Evolutionary conservation across 2,113 vertebrate species (phyloP), one percentile per base, ranked within the genome.

Genomic region (rabbit (Oryctolagus cuniculus)): DNA sequence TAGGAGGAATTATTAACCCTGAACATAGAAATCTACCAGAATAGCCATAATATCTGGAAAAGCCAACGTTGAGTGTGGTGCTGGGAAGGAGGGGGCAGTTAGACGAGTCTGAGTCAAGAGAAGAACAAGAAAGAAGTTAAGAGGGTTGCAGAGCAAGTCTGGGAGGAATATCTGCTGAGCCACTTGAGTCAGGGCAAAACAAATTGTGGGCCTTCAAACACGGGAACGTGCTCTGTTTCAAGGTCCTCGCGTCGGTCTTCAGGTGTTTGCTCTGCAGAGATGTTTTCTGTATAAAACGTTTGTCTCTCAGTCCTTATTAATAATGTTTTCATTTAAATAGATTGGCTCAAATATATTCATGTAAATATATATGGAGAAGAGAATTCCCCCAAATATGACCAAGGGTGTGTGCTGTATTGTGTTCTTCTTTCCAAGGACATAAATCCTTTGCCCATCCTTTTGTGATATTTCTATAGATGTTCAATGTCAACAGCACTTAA

Each of bases 251-350:
- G 21, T 88, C 3, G 49, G 38, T 34, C 21, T 51, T 94, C 34
- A 83, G 55, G 17, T 24, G 82, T 4, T 9, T 63, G 29, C 12
- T 22, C 29, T 55, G 38, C 5, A 80, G 31, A 89, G 25, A 49
- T 73, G 38, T 8, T 73, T 91, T 82, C 69, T 34, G 34, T 58
- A n/a, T 36, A 25, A 66, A 78, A 31, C 3, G 9, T 78, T 93
- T 87, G 90, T n/a, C 36, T 55, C 67, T 73, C 27, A 74, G 0
- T 9, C 22, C 13, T 67, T 49, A 87, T 36, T 51, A 53, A 63
- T 31, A 89, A n/a, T 25, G n/a, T 82, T 86, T 82, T 86, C 3
- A 89, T 82, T 73, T 82, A 83, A 85, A 79, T 87, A 19, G 16
- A 51, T 44, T 89, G 1, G 3, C 51, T 82, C 19, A 64, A 75